These are phyloP conservation scores for Hipposideros larvatus DNA, from an alignment of 2,797 vertebrate genomes.

Conservation along the genomic window DNA sequence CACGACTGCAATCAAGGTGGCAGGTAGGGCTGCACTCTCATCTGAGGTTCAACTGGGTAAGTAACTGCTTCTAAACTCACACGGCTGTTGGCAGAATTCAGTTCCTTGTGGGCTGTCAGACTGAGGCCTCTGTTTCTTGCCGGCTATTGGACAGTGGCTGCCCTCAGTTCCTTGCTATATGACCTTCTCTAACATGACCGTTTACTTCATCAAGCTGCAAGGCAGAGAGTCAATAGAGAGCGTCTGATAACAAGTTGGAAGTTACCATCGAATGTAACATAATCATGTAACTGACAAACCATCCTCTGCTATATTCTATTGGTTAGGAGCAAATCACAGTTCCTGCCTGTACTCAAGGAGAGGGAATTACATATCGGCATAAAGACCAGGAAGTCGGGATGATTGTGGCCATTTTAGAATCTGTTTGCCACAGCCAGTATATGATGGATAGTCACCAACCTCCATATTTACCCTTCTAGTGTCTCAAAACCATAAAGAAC, in stretches of 20 bases:
- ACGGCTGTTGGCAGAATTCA: neutral
- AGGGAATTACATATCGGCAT: neutral
- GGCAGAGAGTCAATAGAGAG: neutral
- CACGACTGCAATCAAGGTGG: neutral
- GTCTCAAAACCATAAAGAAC: neutral
- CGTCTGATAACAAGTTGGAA: neutral
- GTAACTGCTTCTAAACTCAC: neutral
- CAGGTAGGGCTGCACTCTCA: neutral
- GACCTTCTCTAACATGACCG: neutral
- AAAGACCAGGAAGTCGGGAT: neutral
- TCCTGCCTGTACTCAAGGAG: neutral
- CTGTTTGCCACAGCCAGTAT: neutral
- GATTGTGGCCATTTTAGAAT: neutral
- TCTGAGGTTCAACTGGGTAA: neutral
- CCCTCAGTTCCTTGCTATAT: neutral
- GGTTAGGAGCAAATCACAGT: neutral
- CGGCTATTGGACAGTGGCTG: neutral
- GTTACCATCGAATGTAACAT: slow-evolving; percentile 3
- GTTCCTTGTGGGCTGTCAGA: neutral
- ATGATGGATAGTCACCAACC: neutral
- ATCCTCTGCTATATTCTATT: neutral
- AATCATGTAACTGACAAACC: neutral
- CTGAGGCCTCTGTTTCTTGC: neutral
- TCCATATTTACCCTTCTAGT: neutral
- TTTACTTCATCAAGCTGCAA: neutral